Percentiles rank a stretch among this genome's conserved stretches.
Conservation (phyloP, 2,113 vertebrate genomes). For the Carlito syrichta region DNA sequence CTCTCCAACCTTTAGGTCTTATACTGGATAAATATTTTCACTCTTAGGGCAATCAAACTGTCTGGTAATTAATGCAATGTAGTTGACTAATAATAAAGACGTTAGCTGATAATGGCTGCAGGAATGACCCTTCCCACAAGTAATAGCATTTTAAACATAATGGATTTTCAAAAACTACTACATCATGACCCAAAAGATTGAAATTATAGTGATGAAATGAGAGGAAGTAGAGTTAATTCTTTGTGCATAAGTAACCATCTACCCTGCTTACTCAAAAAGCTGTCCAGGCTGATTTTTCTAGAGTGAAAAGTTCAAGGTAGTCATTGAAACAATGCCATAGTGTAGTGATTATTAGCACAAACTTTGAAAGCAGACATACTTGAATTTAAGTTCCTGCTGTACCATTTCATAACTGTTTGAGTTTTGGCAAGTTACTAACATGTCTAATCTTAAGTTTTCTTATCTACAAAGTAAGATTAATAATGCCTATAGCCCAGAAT, state of each 20-base stretch:
- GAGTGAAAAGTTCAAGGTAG: conserved; percentile 8
- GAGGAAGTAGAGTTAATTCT: conserved; percentile 6
- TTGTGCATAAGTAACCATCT: conserved; percentile 7
- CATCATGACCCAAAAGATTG: conserved; percentile 18
- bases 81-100: conserved; percentile 40
- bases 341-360: background rate
- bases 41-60: background rate
- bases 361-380: background rate
- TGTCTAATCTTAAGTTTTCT: background rate
- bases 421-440: background rate
- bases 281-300: background rate
- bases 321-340: background rate
- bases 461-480: background rate
- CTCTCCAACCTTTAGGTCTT: background rate
- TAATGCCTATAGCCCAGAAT: background rate
- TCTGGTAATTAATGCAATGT: conserved; percentile 37
- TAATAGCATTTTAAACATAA: conserved; percentile 56
- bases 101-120: conserved; percentile 40
- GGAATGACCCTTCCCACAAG: conserved; percentile 30
- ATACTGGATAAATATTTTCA: conserved; percentile 3
- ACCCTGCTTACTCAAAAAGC: conserved; percentile 32
- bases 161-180: conserved; percentile 39
- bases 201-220: conserved; percentile 37
- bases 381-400: background rate
- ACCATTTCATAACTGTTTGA: background rate